Evolutionary conservation across 1,140 invertebrate species (phyloP).

Genomic region (Drosophila cardini): DNA sequence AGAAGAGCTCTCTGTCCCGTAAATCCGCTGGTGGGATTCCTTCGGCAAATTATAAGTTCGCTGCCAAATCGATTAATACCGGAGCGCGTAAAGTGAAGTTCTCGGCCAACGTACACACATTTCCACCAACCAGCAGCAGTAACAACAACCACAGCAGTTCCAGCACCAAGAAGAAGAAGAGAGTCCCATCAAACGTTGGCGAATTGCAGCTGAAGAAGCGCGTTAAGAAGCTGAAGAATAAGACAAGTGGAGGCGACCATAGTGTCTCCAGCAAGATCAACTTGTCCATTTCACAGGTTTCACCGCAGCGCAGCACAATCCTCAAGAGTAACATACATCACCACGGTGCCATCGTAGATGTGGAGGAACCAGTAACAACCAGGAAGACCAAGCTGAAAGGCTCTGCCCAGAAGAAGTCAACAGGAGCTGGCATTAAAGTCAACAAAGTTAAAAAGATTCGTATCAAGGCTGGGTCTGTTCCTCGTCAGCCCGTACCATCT

Average conservation of each 20-base stretch:
- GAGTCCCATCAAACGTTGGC: constrained; percentile 37
- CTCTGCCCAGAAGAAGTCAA: not conserved
- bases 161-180: constrained; percentile 39
- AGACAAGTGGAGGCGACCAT: constrained; percentile 22
- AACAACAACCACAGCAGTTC: not conserved
- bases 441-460: constrained; percentile 33
- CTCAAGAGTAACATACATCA: constrained; percentile 16
- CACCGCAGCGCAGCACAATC: no score
- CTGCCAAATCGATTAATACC: not conserved
- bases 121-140: constrained; percentile 1
- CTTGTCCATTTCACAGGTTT: not conserved
- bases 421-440: not conserved
- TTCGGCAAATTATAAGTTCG: constrained; percentile 4
- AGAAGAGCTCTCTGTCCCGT: constrained; percentile 59
- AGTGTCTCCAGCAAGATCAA: constrained; percentile 26
- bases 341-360: constrained; percentile 26
- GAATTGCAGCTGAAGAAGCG: constrained; percentile 55
- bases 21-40: constrained; percentile 28
- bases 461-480: constrained; percentile 17
- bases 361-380: not conserved
- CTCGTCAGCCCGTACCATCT: not conserved
- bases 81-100: constrained; percentile 62
- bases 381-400: not conserved
- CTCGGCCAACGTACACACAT: constrained; percentile 58
- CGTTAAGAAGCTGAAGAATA: constrained; percentile 58